Base-by-base conservation (phyloP, 2,797 vertebrate genomes). In the Pogoniulus pusillus region DNA sequence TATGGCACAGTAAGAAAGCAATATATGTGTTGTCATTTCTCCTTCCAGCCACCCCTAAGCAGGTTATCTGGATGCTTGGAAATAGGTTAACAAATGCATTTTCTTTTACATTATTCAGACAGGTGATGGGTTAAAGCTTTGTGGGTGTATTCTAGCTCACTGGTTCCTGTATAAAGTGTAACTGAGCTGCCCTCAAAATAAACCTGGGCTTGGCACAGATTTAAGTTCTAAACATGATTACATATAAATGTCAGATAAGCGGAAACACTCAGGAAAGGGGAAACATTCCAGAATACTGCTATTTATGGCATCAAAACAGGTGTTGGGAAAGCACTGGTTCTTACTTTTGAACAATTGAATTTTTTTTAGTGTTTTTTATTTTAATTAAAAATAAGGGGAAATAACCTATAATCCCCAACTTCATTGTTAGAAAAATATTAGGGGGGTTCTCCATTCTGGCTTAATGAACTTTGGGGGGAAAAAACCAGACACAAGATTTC, bases 141-240 rank as follows among this genome's bases (percentile, higher is more conserved):
- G 68, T 74, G 81, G 81, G 80, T 2, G 19, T 91, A 78, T 87
- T 78, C 79, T 17, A 59, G 43, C n/a, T 72, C 30, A 24, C 73
- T 41, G 34, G 77, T 78, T 82, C 68, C 58, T 85, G 35, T 91
- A 30, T 81, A 73, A 85, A 82, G 34, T 66, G 34, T 68, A 82
- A 71, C 30, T 27, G 49, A 85, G 74, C 73, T 85, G 68, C 82
- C 76, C 73, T 85, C 69, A 92, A 32, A 88, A 92, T 77, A 91
- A 91, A 92, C 74, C 64, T 82, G 85, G 84, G 54, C 69, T 90
- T 76, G 74, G 85, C 70, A 83, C 45, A 58, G 64, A 37, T 54
- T 74, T 68, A 9, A 58, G n/a, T 68, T 82, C 54, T 73, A 63
- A 85, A 64, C 43, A n/a, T 68, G 37, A 79, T 90, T 88, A 63